Base-by-base conservation (phyloP, 2,888 invertebrate genomes). In the Brenthis daphne region DNA sequence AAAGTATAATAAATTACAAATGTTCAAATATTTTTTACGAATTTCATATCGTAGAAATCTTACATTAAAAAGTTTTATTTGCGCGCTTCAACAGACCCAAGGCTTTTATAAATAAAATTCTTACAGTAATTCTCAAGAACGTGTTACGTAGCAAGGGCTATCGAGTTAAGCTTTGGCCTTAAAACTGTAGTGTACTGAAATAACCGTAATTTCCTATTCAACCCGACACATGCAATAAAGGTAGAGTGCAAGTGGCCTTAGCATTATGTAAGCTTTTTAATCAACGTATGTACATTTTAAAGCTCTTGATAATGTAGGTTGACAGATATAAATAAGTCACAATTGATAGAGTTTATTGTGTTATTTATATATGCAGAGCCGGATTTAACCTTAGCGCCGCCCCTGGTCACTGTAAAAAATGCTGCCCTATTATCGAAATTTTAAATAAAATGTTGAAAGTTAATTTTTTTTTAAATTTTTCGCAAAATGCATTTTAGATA, bases 161-260 rank as follows among this genome's bases (percentile, higher is more conserved):
- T 60, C 65, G 60, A 48, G 64, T 70, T 70, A 64, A 74, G 69
- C 71, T 73, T 77, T 68, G 72, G 58, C 74, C 70, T 74, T 74
- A 71, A 53, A 51, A 68, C 67, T 69, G 72, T 73, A 61, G 73
- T 71, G 75, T 76, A 78, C 82, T 83, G 81, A 84, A 87, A 86
- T 83, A 83, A 81, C 80, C 78, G 77, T 83, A 83, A 85, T 86
- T 88, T 85, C 82, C 84, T 82, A 80, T 81, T 82, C 78, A 79
- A 76, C 79, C 77, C 78, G 77, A 79, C 79, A 80, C 85, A 85
- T 89, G 87, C 88, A 82, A 85, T 80, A 73, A 77, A 83, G 85
- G 88, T 80, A 84, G 72, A 84, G 83, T 78, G 74, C 80, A 75
- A 85, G 67, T 61, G 67, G 33, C 63, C 61, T 63, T 63, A 50